These are phyloP conservation scores for Colletes gigas DNA, from an alignment of 1,140 invertebrate species.

Conservation along the genomic window DNA sequence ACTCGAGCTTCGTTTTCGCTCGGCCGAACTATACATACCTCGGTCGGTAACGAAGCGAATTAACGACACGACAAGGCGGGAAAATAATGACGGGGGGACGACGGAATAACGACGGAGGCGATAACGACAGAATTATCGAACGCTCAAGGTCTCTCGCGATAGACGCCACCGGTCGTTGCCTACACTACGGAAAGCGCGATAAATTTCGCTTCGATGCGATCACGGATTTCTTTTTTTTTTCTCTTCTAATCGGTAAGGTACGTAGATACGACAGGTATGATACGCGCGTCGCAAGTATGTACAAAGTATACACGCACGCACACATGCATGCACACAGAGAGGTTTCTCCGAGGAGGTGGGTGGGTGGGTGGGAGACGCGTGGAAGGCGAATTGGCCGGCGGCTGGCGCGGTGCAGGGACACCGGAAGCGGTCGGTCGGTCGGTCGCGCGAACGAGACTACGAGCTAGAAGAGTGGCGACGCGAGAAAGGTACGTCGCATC, in stretches of 20 bases:
- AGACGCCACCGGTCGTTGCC: slow-evolving; percentile 17
- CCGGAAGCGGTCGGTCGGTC: not conserved
- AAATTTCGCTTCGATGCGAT: slow-evolving; percentile 6
- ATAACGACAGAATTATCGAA: not conserved
- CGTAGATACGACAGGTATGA: slow-evolving; percentile 21
- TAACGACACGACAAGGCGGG: no score
- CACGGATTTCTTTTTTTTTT: no score
- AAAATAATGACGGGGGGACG: no score
- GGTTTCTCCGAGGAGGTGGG: not conserved
- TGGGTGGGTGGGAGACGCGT: not conserved
- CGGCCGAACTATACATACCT: no score
- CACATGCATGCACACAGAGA: not conserved
- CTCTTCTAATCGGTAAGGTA: slow-evolving; percentile 2
- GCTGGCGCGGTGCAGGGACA: no score
- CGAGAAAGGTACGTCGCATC: not conserved
- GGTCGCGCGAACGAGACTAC: slow-evolving; percentile 14
- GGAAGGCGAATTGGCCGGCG: not conserved
- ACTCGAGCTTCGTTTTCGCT: no score
- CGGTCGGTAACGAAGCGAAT: no score
- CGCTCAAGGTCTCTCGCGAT: no score
- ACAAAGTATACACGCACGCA: slow-evolving; percentile 36
- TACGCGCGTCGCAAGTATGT: slow-evolving; percentile 33
- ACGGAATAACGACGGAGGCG: no score
- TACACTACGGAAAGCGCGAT: slow-evolving; percentile 40
- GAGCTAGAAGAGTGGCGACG: slow-evolving; percentile 10